These are phyloP conservation scores for Zygogramma bicolorata DNA, from an alignment of 2,888 invertebrate species.

Conservation along the genomic window DNA sequence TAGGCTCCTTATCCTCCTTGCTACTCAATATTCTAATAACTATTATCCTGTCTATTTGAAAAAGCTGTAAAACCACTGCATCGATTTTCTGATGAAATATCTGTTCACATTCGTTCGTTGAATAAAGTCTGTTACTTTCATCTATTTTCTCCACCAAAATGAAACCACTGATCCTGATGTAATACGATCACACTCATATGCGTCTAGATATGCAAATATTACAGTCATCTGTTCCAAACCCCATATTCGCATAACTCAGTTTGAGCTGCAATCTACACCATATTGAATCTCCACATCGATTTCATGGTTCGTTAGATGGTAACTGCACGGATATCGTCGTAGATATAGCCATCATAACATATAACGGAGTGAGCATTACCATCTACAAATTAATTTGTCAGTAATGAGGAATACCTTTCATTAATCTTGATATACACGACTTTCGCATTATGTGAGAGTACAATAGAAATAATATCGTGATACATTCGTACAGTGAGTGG, in stretches of 20 bases:
- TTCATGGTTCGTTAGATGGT: neutral
- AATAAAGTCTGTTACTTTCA: no score
- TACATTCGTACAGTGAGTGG: constrained; percentile 30
- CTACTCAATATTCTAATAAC: no score
- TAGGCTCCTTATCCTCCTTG: no score
- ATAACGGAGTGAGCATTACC: neutral
- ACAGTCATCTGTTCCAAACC: no score
- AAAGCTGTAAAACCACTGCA: no score
- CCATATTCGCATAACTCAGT: neutral
- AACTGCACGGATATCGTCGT: neutral
- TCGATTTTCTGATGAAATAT: no score
- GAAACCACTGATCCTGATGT: no score
- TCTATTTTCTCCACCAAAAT: no score
- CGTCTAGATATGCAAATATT: no score
- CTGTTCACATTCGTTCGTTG: no score
- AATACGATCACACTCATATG: no score
- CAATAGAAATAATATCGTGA: constrained; percentile 9
- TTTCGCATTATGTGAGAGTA: constrained; percentile 4
- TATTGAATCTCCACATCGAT: neutral
- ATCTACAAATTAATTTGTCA: neutral
- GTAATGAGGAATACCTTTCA: constrained; percentile 3
- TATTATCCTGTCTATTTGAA: no score
- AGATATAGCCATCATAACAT: neutral
- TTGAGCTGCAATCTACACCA: neutral
- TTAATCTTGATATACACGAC: constrained; percentile 4